Percentiles rank a stretch among this genome's conserved stretches.
phyloP scores from a whole-genome alignment of 2,113 vertebrate species.

The Erythrolamprus reginae region DNA sequence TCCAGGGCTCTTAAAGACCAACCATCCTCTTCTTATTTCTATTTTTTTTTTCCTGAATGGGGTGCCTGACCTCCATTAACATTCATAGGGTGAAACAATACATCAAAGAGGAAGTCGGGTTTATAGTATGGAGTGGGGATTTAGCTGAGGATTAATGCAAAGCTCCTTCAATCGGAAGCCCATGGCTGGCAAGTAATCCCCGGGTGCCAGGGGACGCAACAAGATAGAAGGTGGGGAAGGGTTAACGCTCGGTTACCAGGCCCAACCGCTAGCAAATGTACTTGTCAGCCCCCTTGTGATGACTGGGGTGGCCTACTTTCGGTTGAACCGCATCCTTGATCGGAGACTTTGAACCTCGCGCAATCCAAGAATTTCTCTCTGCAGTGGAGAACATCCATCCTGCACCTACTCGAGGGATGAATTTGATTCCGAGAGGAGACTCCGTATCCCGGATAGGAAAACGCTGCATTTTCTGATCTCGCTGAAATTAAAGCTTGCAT shows the following conservation, averaged over 20 bases:
- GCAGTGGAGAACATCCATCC: not conserved
- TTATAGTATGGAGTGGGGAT: not conserved
- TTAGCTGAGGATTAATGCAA: not conserved
- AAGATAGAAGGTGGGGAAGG: not conserved
- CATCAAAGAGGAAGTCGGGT: not conserved
- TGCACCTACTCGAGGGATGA: not conserved
- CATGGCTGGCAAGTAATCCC: not conserved
- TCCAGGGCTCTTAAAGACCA: not conserved
- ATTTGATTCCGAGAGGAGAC: slow-evolving; percentile 24
- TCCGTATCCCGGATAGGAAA: slow-evolving; percentile 33
- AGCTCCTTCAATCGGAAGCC: not conserved
- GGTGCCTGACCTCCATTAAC: not conserved
- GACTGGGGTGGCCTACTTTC: not conserved
- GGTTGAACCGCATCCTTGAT: not conserved
- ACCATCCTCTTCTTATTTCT: not conserved
- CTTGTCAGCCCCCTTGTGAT: not conserved
- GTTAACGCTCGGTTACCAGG: not conserved
- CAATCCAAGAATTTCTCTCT: not conserved
- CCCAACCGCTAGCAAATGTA: not conserved
- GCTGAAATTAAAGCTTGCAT: slow-evolving; percentile 54
- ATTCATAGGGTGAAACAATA: not conserved
- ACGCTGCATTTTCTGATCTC: slow-evolving; percentile 39
- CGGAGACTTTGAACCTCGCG: not conserved
- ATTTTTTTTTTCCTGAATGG: not conserved
- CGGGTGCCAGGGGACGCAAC: not conserved